Evolutionary conservation across 2,797 vertebrate species (phyloP), one percentile per base, ranked within the genome.

Genomic region (Oreochromis grahami): DNA sequence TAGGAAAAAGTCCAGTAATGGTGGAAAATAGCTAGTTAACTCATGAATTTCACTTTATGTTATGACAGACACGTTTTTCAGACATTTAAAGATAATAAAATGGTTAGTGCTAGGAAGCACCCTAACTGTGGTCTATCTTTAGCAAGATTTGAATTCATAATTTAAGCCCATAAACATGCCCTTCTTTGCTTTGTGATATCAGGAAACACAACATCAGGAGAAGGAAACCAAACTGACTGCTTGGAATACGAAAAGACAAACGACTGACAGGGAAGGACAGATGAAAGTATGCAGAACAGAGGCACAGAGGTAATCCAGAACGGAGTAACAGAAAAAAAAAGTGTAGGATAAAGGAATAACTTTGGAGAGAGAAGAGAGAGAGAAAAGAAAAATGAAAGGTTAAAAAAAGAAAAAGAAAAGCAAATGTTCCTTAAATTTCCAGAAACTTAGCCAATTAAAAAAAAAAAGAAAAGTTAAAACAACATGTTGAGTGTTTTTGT

Each of bases 361-460:
- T 26, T 13, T 24, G 12, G 53, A 55, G 13, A 8, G 12, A 32
- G 26, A 32, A 17, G 14, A 9, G 24, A 29, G 53, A 6, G 9
- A 52, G 9, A 24, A 21, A 1, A 8, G 26, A 8, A 17, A 14
- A 32, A 56, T 1, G 0, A 56, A 26, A 32, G 55, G 14, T 29
- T 56, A 2, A 32, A 32, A 32, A 17, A 55, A 55, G n/a, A 26
- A 32, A 32, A 10, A 21, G 26, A 32, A 32, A 58, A 58, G 5
- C 55, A 19, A 5, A 19, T 32, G 19, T 19, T 6, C 29, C 56
- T 58, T 58, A 32, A 32, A 58, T 58, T 58, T 32, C 26, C 55
- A 58, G 55, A 58, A 2, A 58, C 2, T 32, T 32, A 32, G 55
- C 26, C 55, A 32, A 0, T 58, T 14, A 5, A 58, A 58, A 58